Evolutionary conservation across 2,888 invertebrate species (phyloP).

Genomic region (Drosophila antonietae): DNA sequence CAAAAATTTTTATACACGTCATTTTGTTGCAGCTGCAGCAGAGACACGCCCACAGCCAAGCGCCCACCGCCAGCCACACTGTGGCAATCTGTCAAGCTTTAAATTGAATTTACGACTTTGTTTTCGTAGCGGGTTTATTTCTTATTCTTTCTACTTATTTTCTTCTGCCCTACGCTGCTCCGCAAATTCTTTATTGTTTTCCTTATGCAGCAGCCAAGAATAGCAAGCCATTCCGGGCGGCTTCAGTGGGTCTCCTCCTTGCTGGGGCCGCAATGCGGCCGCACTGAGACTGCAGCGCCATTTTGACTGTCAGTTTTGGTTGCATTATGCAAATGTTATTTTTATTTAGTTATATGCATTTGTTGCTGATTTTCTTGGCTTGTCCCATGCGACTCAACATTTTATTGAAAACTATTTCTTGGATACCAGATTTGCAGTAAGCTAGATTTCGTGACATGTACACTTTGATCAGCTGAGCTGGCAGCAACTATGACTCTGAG

Average conservation of each 20-base stretch:
- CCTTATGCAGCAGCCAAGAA: slow-evolving; percentile 55
- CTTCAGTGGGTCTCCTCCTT: no score
- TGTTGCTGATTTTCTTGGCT: slow-evolving; percentile 15
- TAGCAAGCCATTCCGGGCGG: slow-evolving; percentile 50
- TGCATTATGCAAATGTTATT: slow-evolving; percentile 79
- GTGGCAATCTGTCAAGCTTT: slow-evolving; percentile 83
- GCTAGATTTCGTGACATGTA: background rate
- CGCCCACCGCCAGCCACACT: slow-evolving; percentile 46
- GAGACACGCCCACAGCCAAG: slow-evolving; percentile 34
- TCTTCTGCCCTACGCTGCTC: slow-evolving; percentile 23
- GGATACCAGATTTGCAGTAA: background rate
- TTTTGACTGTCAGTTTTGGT: slow-evolving; percentile 70
- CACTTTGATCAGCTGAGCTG: background rate
- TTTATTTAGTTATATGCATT: slow-evolving; percentile 47
- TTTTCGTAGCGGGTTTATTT: slow-evolving; percentile 77
- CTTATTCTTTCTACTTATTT: slow-evolving; percentile 43
- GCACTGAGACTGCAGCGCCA: slow-evolving; percentile 31
- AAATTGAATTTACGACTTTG: slow-evolving; percentile 82
- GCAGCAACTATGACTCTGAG: background rate
- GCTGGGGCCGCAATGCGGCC: background rate
- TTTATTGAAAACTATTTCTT: slow-evolving; percentile 5
- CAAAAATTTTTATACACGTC: slow-evolving; percentile 49
- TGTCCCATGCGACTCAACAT: background rate
- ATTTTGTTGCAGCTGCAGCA: slow-evolving; percentile 56
- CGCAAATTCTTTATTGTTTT: slow-evolving; percentile 68